Evolutionary conservation across 2,113 vertebrate genomes (phyloP), one percentile per base, ranked within the genome.

Genomic region (Dryoscopus gambensis): DNA sequence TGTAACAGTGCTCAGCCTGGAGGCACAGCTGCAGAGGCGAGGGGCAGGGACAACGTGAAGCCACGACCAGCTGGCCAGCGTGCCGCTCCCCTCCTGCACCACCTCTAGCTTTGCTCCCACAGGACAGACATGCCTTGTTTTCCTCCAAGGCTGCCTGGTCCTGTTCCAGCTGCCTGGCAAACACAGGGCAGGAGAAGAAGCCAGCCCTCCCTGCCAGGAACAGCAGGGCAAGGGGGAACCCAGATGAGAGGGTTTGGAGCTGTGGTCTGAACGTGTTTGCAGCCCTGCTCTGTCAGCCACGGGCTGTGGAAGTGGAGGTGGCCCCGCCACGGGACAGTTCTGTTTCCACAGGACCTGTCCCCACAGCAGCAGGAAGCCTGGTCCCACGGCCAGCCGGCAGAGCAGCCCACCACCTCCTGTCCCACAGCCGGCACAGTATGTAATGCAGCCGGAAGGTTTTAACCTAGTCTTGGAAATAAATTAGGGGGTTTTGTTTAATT

Each of bases 11-110:
- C 52, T 31, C 2, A 10, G 65, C 20, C 40, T 6, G 2, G 15
- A 47, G n/a, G 18, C 68, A 56, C 4, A 3, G 53, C 67, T 40
- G 31, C 79, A 5, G 7, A 27, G 37, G 13, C 15, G 4, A 33
- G 53, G 6, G 2, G 18, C 69, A 63, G 50, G 42, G 28, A n/a
- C 3, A 3, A 5, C 3, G 21, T 22, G 20, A 59, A 80, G 47
- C 49, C 67, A 44, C 0, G 0, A 46, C 8, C 50, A 30, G 13
- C 15, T 8, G 37, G 46, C n/a, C 65, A 15, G 7, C 0, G 1
- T 6, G 9, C 18, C 10, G 10, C 25, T 84, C 23, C 33, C 28
- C 16, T 62, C 37, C 50, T 14, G 28, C 56, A 14, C 8, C 4
- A 63, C 39, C 56, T 91, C 24, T 4, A 35, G 68, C 44, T 79